Evolutionary conservation across 2,113 vertebrate genomes (phyloP).

Genomic region (Epinephelus cyanopodus): DNA sequence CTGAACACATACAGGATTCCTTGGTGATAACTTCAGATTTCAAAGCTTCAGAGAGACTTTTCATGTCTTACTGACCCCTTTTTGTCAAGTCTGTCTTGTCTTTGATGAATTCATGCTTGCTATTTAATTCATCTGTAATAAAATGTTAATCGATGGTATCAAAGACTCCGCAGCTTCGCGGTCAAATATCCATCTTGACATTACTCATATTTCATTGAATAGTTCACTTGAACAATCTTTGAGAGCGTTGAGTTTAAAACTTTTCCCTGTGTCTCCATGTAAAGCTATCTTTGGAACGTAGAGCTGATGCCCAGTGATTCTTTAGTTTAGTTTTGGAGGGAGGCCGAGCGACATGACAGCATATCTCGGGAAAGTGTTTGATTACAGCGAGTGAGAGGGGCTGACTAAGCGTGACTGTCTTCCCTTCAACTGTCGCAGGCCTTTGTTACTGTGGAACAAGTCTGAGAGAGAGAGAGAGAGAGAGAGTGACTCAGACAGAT

Average conservation of each 20-base stretch:
- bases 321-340: slow-evolving; percentile 33
- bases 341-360: slow-evolving; percentile 52
- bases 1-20: neutral
- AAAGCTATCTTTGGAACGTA: slow-evolving; percentile 14
- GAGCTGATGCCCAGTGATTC: neutral
- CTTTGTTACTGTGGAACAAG: slow-evolving; percentile 41
- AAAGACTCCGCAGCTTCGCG: slow-evolving; percentile 11
- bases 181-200: slow-evolving; percentile 16
- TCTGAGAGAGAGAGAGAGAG: neutral
- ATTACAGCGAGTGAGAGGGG: slow-evolving; percentile 49
- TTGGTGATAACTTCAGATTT: neutral
- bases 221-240: slow-evolving; percentile 13
- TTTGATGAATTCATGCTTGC: slow-evolving; percentile 19
- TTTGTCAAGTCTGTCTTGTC: neutral
- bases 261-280: slow-evolving; percentile 14
- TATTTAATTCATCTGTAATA: slow-evolving; percentile 43
- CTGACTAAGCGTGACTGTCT: slow-evolving; percentile 57
- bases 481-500: slow-evolving; percentile 1
- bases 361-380: slow-evolving; percentile 66
- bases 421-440: slow-evolving; percentile 47
- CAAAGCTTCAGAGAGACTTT: neutral
- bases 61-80: neutral
- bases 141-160: slow-evolving; percentile 30
- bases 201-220: slow-evolving; percentile 21
- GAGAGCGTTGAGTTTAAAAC: slow-evolving; percentile 7